Percentiles rank a stretch among this genome's conserved stretches.
Evolutionary conservation across 1,140 invertebrate genomes (phyloP).

Genomic region (Oppia nitens): DNA sequence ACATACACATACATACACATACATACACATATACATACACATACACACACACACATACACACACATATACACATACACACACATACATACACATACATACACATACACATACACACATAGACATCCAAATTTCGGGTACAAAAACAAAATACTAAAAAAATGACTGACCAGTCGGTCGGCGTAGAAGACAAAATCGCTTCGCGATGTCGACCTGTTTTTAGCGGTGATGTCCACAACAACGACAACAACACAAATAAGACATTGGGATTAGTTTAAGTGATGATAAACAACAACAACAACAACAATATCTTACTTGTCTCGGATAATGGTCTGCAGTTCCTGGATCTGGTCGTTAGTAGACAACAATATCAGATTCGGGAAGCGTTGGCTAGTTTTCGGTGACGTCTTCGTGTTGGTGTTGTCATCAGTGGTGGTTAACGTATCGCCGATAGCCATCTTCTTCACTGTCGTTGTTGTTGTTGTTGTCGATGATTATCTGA

Average conservation of each 20-base stretch:
- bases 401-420: background rate
- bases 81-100: too few relatives aligned
- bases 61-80: too few relatives aligned
- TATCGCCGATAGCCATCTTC: background rate
- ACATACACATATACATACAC: too few relatives aligned
- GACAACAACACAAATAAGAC: conserved; percentile 31
- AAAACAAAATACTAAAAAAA: too few relatives aligned
- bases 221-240: too few relatives aligned
- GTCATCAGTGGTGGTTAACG: background rate
- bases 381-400: background rate
- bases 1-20: too few relatives aligned
- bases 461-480: too few relatives aligned
- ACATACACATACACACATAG: too few relatives aligned
- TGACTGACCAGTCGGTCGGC: conserved; percentile 64
- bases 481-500: too few relatives aligned
- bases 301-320: conserved; percentile 59
- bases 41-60: too few relatives aligned
- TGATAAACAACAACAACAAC: background rate
- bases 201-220: conserved; percentile 72
- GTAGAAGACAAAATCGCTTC: conserved; percentile 96
- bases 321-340: conserved; percentile 82
- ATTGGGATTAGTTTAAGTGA: conserved; percentile 10
- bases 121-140: too few relatives aligned
- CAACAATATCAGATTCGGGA: conserved; percentile 55
- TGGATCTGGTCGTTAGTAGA: conserved; percentile 69